Percentiles rank a stretch among this genome's conserved stretches.
These are phyloP conservation scores for Setipinna tenuifilis DNA, from an alignment of 2,797 vertebrate species.

Conservation along the genomic window DNA sequence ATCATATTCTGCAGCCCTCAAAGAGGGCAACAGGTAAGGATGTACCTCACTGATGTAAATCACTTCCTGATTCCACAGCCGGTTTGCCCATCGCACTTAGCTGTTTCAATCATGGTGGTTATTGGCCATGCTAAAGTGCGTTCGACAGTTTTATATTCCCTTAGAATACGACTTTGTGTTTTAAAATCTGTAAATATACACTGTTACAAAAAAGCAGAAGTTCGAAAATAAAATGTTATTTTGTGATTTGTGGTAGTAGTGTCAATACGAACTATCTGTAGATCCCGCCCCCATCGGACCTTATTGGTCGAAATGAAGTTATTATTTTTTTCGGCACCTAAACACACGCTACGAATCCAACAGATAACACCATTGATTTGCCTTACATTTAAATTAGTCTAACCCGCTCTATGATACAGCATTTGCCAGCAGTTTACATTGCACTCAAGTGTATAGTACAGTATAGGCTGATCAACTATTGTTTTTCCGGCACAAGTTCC, in stretches of 20 bases:
- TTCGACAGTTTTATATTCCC: background rate
- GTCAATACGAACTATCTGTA: background rate
- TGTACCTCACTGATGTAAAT: slow-evolving; percentile 14
- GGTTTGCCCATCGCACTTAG: background rate
- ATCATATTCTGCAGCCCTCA: background rate
- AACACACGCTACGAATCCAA: background rate
- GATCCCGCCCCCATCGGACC: background rate
- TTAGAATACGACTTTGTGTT: background rate
- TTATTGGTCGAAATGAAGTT: background rate
- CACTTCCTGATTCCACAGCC: background rate
- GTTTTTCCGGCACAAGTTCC: background rate
- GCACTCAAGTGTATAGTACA: background rate
- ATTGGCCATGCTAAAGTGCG: background rate
- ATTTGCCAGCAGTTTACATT: background rate
- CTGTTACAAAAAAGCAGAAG: background rate
- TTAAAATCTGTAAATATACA: background rate
- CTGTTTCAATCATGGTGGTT: background rate
- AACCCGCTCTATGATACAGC: background rate
- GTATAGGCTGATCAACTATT: background rate
- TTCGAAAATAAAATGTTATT: background rate
- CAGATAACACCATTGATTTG: background rate
- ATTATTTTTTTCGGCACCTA: background rate
- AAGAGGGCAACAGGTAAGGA: slow-evolving; percentile 13
- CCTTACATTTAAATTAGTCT: background rate
- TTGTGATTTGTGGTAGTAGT: background rate